Base-by-base conservation (phyloP, 2,888 invertebrate genomes). In the Parnassius orleans region DNA sequence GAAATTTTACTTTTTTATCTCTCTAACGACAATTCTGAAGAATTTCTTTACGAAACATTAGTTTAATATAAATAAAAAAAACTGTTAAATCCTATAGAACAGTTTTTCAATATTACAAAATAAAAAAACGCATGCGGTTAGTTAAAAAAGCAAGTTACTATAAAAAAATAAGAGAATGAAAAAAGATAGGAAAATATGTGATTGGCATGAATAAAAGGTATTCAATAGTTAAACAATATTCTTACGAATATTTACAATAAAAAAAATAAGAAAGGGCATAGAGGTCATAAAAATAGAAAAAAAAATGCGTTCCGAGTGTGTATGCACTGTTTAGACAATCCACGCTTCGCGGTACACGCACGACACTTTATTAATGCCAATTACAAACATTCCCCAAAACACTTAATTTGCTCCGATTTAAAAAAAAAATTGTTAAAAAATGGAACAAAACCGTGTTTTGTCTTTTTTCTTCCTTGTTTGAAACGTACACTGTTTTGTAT, bases 291-390 rank as follows among this genome's bases (percentile, higher is more conserved):
- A 75, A 71, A 75, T 76, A 73, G 75, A 75, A 75, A 79, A 78
- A 77, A 78, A 70, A 77, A 75, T 72, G 77, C 77, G 84, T 86
- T 86, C 86, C 69, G 76, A 78, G 76, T 70, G 79, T 75, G 73
- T 73, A 75, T 87, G 85, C 88, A 86, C 85, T 83, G 84, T 79
- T 78, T 76, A 69, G 65, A 69, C 61, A 46, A 74, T 81, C 79
- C 84, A 83, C 81, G 77, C 75, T 77, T 75, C 81, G 77, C 77
- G 78, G 76, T 86, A 86, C 83, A 83, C 78, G 79, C 87, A 87
- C 89, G 85, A 84, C 89, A 90, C 90, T 87, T 86, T 86, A 80
- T 81, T 78, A 84, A 90, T 90, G 90, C 91, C 90, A 90, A 90
- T 91, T 86, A 89, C 90, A 90, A 85, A 81, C 79, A 82, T 82